Evolutionary conservation across 2,888 invertebrate species (phyloP).

Genomic region (Cosmia trapezina): DNA sequence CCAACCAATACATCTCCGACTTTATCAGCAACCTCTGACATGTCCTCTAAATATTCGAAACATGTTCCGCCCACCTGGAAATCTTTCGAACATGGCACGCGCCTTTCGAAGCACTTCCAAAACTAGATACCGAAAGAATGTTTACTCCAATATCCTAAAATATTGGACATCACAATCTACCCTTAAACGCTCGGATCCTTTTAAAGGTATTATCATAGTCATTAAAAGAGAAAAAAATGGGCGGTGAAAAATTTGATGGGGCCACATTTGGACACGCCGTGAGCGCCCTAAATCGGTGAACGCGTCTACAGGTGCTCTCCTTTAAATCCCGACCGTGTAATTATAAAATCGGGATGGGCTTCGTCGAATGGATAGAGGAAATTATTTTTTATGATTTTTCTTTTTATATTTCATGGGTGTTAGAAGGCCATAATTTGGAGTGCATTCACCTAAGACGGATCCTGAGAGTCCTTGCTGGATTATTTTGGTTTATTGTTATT

Average conservation of each 20-base stretch:
- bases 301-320: constrained; percentile 56
- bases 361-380: constrained; percentile 50
- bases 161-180: constrained; percentile 42
- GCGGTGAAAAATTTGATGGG: constrained; percentile 50
- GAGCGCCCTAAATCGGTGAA: constrained; percentile 45
- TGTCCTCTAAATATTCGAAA: constrained; percentile 28
- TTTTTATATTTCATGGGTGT: constrained; percentile 62
- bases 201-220: constrained; percentile 60
- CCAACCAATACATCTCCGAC: background rate
- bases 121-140: constrained; percentile 53
- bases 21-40: constrained; percentile 40
- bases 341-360: constrained; percentile 57
- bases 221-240: constrained; percentile 53
- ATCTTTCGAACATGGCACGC: constrained; percentile 28
- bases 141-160: constrained; percentile 19
- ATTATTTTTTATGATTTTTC: constrained; percentile 60
- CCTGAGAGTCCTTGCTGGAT: constrained; percentile 30
- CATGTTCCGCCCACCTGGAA: constrained; percentile 27
- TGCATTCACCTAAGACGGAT: constrained; percentile 48
- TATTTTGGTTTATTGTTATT: constrained; percentile 22
- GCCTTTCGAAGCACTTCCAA: constrained; percentile 40
- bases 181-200: constrained; percentile 60
- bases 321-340: constrained; percentile 61
- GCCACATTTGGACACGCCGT: constrained; percentile 58
- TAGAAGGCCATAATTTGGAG: constrained; percentile 55